A percentile compares a stretch with the other conserved stretches of the same genome.
These are phyloP conservation scores for Augiades crinisus DNA, from an alignment of 2,888 invertebrate species.

Conservation along the genomic window DNA sequence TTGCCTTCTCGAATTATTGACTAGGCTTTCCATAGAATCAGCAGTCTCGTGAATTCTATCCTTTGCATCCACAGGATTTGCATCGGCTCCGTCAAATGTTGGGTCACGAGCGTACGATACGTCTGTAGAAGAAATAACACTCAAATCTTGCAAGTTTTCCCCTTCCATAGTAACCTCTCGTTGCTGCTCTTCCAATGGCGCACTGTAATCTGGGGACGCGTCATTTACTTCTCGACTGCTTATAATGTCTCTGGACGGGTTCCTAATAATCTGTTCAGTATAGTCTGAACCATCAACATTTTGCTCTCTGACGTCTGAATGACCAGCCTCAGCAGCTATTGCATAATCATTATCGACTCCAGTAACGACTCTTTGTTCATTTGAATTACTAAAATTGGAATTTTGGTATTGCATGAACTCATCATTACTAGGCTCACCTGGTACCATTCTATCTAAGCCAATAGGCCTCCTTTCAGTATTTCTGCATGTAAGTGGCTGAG, in stretches of 20 bases:
- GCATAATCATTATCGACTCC: conserved; percentile 75
- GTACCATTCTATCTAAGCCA: conserved; percentile 83
- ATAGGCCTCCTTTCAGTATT: conserved; percentile 68
- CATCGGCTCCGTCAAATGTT: conserved; percentile 72
- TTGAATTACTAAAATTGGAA: conserved; percentile 59
- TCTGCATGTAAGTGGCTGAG: conserved; percentile 47
- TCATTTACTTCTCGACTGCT: conserved; percentile 50
- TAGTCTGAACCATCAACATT: conserved; percentile 73
- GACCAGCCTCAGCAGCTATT: conserved; percentile 49
- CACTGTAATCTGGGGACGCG: conserved; percentile 46
- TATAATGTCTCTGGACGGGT: conserved; percentile 50
- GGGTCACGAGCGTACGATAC: conserved; percentile 69
- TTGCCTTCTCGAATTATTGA: conserved; percentile 51
- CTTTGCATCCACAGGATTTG: conserved; percentile 46
- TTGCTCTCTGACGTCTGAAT: conserved; percentile 62
- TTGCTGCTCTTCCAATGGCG: conserved; percentile 59
- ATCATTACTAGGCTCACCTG: conserved; percentile 81
- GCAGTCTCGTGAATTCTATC: conserved; percentile 53
- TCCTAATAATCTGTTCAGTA: conserved; percentile 52
- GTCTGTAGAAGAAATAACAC: conserved; percentile 58
- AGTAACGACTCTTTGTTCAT: conserved; percentile 78
- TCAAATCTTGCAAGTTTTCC: conserved; percentile 78
- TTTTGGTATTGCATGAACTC: conserved; percentile 61
- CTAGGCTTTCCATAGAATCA: conserved; percentile 55
- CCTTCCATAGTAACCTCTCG: conserved; percentile 82